Evolutionary conservation across 2,113 vertebrate species (phyloP).

Genomic region (Cisticola juncidis): DNA sequence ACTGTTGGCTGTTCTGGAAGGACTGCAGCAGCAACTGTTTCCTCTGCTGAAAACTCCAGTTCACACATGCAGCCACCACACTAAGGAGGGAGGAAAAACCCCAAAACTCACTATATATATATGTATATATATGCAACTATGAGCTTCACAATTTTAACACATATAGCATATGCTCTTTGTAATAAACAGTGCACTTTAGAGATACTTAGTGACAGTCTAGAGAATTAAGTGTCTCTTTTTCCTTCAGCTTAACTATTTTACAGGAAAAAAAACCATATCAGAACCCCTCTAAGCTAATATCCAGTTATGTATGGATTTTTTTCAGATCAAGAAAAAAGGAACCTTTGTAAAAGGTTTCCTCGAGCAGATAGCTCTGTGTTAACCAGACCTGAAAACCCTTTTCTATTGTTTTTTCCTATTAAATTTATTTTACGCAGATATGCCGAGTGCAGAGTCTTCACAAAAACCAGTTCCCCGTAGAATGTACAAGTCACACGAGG

Average conservation of each 20-base stretch:
- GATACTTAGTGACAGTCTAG: not conserved
- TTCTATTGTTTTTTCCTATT: not conserved
- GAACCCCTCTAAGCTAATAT: not conserved
- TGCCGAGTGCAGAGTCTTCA: not conserved
- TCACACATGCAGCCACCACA: not conserved
- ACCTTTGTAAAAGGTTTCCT: not conserved
- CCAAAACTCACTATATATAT: not conserved
- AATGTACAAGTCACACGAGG: not conserved
- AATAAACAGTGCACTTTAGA: not conserved
- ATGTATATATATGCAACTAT: not conserved
- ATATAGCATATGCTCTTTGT: not conserved
- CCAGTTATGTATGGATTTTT: not conserved
- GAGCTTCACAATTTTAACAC: not conserved
- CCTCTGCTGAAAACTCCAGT: not conserved
- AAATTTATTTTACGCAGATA: not conserved
- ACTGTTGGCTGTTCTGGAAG: not conserved
- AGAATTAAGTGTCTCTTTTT: not conserved
- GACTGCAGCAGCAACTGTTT: not conserved
- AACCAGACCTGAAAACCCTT: not conserved
- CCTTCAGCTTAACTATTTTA: not conserved
- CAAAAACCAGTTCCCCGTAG: not conserved
- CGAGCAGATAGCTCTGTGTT: not conserved
- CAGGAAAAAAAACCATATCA: not conserved
- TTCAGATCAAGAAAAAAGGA: not conserved
- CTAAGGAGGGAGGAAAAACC: not conserved